phyloP scores from a whole-genome alignment of 2,797 vertebrate genomes.

The Gambusia yucatana region DNA sequence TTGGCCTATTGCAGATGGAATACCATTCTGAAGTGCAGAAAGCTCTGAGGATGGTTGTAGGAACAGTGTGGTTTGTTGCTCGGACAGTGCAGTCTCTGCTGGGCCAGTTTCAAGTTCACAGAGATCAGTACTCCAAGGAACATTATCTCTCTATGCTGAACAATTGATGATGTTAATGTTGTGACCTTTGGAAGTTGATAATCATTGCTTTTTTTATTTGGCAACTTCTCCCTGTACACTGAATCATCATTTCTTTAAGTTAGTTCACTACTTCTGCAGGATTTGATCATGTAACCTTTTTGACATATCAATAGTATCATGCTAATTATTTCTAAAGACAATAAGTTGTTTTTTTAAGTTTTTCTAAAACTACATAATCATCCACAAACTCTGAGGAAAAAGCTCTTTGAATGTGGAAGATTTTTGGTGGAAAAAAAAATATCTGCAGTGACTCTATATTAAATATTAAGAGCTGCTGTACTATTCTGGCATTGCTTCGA shows the following conservation, averaged over 20 bases:
- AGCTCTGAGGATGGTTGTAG: background rate
- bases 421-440: conserved; percentile 16
- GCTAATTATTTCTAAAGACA: conserved; percentile 10
- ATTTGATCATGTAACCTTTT: conserved; percentile 4
- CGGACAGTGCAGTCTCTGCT: background rate
- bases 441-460: conserved; percentile 11
- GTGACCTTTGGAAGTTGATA: background rate
- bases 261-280: background rate
- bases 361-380: conserved; percentile 13
- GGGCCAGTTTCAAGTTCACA: background rate
- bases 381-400: conserved; percentile 22
- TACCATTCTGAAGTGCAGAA: background rate
- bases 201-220: background rate
- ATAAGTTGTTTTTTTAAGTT: background rate
- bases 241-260: background rate
- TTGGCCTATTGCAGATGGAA: background rate
- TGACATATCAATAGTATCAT: conserved; percentile 5
- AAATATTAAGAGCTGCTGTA: conserved; percentile 32
- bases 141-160: background rate
- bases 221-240: background rate
- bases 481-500: conserved; percentile 26
- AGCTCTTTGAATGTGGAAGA: conserved; percentile 14
- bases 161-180: background rate
- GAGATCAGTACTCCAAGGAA: background rate
- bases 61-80: background rate